Base-by-base conservation (phyloP, 2,888 invertebrate species). In the Homarus gammarus region DNA sequence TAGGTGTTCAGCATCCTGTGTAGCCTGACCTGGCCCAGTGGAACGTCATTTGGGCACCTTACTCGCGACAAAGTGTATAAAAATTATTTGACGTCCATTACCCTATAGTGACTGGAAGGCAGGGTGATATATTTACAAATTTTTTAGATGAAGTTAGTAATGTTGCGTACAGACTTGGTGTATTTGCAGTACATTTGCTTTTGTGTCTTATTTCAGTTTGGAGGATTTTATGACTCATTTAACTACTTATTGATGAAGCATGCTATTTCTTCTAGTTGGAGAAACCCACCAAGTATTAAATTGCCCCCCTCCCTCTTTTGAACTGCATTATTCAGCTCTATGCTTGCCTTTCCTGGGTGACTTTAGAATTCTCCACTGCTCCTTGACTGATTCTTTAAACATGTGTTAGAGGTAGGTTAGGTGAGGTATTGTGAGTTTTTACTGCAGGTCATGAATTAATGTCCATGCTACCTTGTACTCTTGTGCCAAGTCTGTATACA, bases 21-120 rank as follows among this genome's bases (percentile, higher is more conserved):
- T 64, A 61, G 38, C 81, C 64, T 81, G 15, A 64, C 81, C 36
- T 81, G 81, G 81, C 61, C 40, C 64, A 81, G 6, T 56, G 61
- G 38, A 61, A 64, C 36, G 64, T 81, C 36, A 44, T 36, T 81
- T 81, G 61, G 81, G 81, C 81, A 81, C 22, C 22, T 81, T 61
- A 61, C 81, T 61, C 61, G 56, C 56, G 64, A 81, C 64, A 81
- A 81, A 81, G 81, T 81, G 81, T 81, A 81, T 81, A 81, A 81
- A 81, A 81, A 56, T 38, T 81, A 38, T 40, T 61, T 81, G 81
- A 81, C 81, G 81, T 81, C 81, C 81, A 81, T 81, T 81, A 61
- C 64, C 61, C 56, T 64, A 36, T 81, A 81, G 81, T 81, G 81
- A 61, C 81, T 81, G 81, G 81, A 64, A 64, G 81, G 56, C 81